Percentiles rank a stretch among this genome's conserved stretches.
Conservation (phyloP, 2,888 invertebrate species). For the Phrixothrix hirtus region DNA sequence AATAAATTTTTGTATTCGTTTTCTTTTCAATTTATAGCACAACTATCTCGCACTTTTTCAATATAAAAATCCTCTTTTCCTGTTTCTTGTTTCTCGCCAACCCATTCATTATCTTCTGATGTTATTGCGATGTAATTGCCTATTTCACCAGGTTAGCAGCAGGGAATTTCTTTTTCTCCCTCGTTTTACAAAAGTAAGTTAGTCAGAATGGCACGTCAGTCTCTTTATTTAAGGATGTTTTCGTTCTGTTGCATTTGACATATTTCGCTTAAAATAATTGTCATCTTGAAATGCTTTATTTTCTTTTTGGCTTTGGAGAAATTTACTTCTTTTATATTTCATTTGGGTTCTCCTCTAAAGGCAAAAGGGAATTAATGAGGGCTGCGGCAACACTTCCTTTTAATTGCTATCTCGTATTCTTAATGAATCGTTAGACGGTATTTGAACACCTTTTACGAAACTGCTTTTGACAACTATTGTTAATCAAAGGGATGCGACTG, state of each 20-base stretch:
- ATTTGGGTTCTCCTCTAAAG: conserved; percentile 4
- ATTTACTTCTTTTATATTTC: conserved; percentile 22
- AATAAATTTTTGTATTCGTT: conserved; percentile 21
- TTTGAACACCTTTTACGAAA: conserved; percentile 24
- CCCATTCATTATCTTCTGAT: conserved; percentile 37
- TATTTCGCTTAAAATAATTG: conserved; percentile 30
- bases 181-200: conserved; percentile 6
- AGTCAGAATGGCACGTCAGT: conserved; percentile 1
- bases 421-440: conserved; percentile 32
- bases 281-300: conserved; percentile 27
- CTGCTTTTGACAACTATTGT: conserved; percentile 30
- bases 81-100: conserved; percentile 12
- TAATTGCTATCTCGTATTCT: conserved; percentile 32
- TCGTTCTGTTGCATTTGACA: conserved; percentile 21
- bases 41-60: conserved; percentile 8
- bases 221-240: conserved; percentile 5
- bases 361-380: conserved; percentile 31
- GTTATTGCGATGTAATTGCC: conserved; percentile 34
- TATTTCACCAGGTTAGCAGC: conserved; percentile 18
- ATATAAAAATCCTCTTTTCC: conserved; percentile 7
- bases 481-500: conserved; percentile 20
- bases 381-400: conserved; percentile 30
- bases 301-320: conserved; percentile 20
- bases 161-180: conserved; percentile 1
- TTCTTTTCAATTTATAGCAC: conserved; percentile 18